Conservation (phyloP, 2,888 invertebrate species). For the Phengaris alcon region DNA sequence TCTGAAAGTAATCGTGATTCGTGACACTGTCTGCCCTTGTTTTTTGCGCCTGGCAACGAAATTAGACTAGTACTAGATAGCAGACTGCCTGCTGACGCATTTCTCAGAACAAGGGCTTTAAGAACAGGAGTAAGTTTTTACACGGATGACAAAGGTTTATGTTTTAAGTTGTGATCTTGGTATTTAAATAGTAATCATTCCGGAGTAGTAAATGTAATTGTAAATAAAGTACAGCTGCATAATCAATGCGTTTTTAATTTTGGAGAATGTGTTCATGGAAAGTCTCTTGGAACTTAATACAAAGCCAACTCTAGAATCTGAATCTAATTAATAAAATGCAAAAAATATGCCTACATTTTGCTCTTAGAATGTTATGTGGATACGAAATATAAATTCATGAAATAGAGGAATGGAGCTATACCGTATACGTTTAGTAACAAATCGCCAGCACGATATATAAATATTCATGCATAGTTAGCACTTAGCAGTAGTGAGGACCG, state of each 20-base stretch:
- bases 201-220: too few relatives aligned
- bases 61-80: background rate
- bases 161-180: too few relatives aligned
- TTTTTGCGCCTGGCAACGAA: background rate
- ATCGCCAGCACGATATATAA: background rate
- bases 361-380: background rate
- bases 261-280: too few relatives aligned
- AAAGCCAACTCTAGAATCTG: background rate
- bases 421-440: constrained; percentile 2
- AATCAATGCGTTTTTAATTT: background rate
- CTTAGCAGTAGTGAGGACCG: background rate
- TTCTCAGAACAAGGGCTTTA: background rate
- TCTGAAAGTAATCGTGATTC: constrained; percentile 7
- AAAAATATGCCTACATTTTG: background rate
- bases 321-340: background rate
- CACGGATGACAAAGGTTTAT: too few relatives aligned
- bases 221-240: background rate
- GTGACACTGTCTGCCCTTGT: too few relatives aligned
- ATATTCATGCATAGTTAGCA: constrained; percentile 8
- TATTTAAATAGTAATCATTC: too few relatives aligned
- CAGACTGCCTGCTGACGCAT: background rate
- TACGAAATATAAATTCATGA: constrained; percentile 16
- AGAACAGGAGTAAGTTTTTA: background rate
- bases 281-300: too few relatives aligned
- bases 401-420: background rate